Evolutionary conservation across 2,888 invertebrate genomes (phyloP).

Genomic region (Agrochola lota): DNA sequence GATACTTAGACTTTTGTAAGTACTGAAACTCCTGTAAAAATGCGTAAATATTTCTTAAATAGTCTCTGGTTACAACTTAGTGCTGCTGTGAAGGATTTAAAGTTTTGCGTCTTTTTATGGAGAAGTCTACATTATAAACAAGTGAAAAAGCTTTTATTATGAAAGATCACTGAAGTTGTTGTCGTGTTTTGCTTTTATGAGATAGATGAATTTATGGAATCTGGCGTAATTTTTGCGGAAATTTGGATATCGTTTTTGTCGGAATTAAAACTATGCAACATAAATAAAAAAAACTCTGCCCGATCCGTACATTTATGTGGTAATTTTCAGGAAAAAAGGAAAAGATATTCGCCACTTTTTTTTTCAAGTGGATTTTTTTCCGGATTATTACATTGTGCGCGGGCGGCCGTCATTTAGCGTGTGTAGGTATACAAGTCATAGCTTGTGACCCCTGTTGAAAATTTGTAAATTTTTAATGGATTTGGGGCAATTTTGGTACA

Average conservation of each 20-base stretch:
- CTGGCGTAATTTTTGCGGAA: neutral
- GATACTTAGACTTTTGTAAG: conserved; percentile 43
- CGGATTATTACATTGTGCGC: no score
- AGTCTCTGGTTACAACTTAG: conserved; percentile 16
- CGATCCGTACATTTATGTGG: no score
- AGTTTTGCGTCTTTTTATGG: conserved; percentile 1
- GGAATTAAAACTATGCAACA: neutral
- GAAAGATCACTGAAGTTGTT: neutral
- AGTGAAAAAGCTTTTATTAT: neutral
- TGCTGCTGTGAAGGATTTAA: neutral
- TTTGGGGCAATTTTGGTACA: no score
- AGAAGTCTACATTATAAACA: neutral
- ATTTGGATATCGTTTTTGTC: neutral
- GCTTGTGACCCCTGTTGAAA: no score
- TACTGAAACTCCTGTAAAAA: conserved; percentile 43
- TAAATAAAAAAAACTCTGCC: no score
- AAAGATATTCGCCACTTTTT: no score
- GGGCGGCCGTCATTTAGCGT: no score
- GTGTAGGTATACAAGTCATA: no score
- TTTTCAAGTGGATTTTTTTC: no score
- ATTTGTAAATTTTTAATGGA: no score
- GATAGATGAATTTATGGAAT: neutral
- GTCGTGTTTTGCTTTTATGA: neutral
- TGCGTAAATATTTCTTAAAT: conserved; percentile 38
- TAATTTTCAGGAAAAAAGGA: no score